Evolutionary conservation across 2,888 invertebrate genomes (phyloP).

Genomic region (Liopterus haemorrhoidalis): DNA sequence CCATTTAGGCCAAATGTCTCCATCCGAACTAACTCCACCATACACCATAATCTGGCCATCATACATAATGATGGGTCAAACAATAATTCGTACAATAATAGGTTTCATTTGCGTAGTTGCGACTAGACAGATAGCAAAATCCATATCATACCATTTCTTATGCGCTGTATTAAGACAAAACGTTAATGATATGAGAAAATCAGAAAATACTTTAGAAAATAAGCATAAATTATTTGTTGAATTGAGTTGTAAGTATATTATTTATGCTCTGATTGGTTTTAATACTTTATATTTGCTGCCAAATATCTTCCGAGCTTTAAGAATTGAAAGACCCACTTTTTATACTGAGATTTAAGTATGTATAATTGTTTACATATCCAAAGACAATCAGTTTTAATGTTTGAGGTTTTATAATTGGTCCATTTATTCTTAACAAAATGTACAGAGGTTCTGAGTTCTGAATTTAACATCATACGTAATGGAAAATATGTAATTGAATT

Average conservation of each 20-base stretch:
- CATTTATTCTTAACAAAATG: no score
- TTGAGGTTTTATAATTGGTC: no score
- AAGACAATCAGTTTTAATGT: no score
- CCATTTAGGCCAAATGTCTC: conserved; percentile 65
- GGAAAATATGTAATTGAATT: no score
- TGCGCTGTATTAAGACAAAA: conserved; percentile 66
- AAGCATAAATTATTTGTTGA: conserved; percentile 72
- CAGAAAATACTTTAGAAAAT: conserved; percentile 60
- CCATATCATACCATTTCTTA: conserved; percentile 60
- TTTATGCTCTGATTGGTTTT: conserved; percentile 73
- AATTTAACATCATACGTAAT: no score
- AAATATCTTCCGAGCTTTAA: conserved; percentile 65
- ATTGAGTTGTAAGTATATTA: conserved; percentile 75
- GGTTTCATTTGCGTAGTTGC: conserved; percentile 71
- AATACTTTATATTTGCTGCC: conserved; percentile 73
- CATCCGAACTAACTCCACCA: conserved; percentile 54
- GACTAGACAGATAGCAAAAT: conserved; percentile 63
- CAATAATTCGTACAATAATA: conserved; percentile 63
- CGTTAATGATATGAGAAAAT: conserved; percentile 58
- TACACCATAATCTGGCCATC: conserved; percentile 77
- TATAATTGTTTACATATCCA: conserved; percentile 4
- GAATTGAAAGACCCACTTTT: conserved; percentile 75
- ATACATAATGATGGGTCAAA: conserved; percentile 61
- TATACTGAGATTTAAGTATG: conserved; percentile 70
- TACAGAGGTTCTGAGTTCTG: no score